These are phyloP conservation scores for Philhelius pedissequus DNA, from an alignment of 2,888 invertebrate genomes.

Conservation along the genomic window DNA sequence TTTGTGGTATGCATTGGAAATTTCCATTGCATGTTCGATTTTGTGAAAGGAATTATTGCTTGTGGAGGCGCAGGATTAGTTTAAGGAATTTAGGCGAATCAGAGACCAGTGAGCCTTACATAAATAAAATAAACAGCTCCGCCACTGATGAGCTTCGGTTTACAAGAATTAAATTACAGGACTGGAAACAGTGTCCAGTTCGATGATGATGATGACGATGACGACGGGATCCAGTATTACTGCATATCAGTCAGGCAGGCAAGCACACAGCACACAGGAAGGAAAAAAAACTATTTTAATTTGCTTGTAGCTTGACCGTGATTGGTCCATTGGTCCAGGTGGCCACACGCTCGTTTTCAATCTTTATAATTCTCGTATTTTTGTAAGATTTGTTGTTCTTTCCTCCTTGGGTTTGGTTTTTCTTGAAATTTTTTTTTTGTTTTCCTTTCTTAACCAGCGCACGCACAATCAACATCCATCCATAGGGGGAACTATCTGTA, in stretches of 20 bases:
- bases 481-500: neutral
- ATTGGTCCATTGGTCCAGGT: conserved; percentile 77
- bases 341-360: conserved; percentile 74
- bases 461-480: conserved; percentile 43
- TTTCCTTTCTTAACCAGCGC: conserved; percentile 27
- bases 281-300: conserved; percentile 71
- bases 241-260: conserved; percentile 66
- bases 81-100: no score
- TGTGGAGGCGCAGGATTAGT: no score
- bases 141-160: conserved; percentile 32
- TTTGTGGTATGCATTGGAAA: no score
- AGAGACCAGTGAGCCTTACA: neutral
- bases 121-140: neutral
- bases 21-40: no score
- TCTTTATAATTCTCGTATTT: conserved; percentile 68
- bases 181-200: conserved; percentile 65
- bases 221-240: conserved; percentile 68
- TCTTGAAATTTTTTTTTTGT: neutral
- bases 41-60: no score
- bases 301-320: conserved; percentile 71
- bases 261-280: conserved; percentile 74
- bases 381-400: conserved; percentile 61
- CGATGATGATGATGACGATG: conserved; percentile 63
- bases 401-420: conserved; percentile 31
- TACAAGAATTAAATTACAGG: conserved; percentile 67